phyloP scores from a whole-genome alignment of 2,113 vertebrate species.

The Dromaius novaehollandiae region DNA sequence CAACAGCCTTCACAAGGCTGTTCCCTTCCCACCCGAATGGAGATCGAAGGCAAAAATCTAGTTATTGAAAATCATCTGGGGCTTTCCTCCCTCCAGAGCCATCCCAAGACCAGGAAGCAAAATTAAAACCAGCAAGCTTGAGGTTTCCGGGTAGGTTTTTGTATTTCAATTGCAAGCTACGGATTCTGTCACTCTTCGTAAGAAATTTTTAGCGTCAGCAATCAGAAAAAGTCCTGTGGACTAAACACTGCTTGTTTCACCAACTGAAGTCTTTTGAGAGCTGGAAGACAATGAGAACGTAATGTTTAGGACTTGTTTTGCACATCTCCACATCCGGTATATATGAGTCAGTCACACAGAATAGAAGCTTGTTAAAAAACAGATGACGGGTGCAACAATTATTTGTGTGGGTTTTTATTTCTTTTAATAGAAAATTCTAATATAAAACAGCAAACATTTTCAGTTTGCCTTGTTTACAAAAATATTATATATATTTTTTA shows the following conservation, averaged over 20 bases:
- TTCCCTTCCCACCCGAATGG: not conserved
- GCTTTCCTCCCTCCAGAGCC: not conserved
- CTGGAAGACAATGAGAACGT: not conserved
- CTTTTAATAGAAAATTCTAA: conserved; percentile 71
- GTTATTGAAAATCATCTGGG: not conserved
- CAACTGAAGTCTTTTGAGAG: not conserved
- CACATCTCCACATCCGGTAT: conserved; percentile 56
- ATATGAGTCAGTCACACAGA: conserved; percentile 58
- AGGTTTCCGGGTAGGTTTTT: not conserved
- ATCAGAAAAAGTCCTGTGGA: not conserved
- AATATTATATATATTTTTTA: conserved; percentile 72
- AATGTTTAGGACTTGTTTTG: conserved; percentile 80
- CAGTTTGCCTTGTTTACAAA: conserved; percentile 73
- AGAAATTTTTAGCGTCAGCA: not conserved
- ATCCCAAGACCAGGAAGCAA: not conserved
- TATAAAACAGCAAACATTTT: conserved; percentile 71
- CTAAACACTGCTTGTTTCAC: not conserved
- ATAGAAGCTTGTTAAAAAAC: conserved; percentile 67
- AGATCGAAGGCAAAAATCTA: not conserved
- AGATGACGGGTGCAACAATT: conserved; percentile 68
- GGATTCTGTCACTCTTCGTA: not conserved
- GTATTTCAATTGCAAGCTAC: not conserved
- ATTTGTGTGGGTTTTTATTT: conserved; percentile 64
- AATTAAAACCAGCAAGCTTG: not conserved
- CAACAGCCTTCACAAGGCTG: not conserved